phyloP scores from a whole-genome alignment of 2,113 vertebrate genomes.

The Scytalopus superciliaris region DNA sequence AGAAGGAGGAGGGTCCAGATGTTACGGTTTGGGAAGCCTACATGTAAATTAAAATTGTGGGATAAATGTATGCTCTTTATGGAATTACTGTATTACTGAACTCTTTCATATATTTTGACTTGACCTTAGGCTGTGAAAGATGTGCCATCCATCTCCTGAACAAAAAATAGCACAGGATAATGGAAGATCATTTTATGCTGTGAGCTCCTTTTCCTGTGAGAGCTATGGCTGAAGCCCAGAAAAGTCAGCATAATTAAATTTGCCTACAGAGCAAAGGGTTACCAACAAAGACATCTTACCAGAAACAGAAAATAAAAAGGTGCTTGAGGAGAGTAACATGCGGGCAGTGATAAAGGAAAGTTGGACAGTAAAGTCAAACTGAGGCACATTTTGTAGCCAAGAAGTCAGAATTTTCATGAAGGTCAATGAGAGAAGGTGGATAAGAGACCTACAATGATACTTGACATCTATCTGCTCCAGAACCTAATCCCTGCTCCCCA shows the following conservation, averaged over 20 bases:
- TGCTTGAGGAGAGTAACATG: background rate
- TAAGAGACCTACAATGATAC: background rate
- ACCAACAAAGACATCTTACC: background rate
- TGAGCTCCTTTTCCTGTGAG: background rate
- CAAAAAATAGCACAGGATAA: background rate
- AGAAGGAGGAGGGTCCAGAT: background rate
- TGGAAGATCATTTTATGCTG: background rate
- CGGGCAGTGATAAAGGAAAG: background rate
- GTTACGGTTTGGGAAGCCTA: background rate
- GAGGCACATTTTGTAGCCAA: background rate
- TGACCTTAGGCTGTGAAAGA: background rate
- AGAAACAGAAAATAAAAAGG: background rate
- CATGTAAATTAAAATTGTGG: background rate
- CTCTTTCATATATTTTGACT: background rate
- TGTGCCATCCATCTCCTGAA: background rate
- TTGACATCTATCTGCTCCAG: background rate
- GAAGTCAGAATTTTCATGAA: background rate
- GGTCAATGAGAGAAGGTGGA: background rate
- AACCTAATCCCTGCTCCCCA: background rate
- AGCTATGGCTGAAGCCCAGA: background rate
- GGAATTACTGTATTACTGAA: background rate
- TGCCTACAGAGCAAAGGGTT: background rate
- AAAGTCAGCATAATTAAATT: background rate
- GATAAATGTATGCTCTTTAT: background rate
- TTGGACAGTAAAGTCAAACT: background rate